These are phyloP conservation scores for Bovichtus variegatus DNA, from an alignment of 2,797 vertebrate species.

Conservation along the genomic window DNA sequence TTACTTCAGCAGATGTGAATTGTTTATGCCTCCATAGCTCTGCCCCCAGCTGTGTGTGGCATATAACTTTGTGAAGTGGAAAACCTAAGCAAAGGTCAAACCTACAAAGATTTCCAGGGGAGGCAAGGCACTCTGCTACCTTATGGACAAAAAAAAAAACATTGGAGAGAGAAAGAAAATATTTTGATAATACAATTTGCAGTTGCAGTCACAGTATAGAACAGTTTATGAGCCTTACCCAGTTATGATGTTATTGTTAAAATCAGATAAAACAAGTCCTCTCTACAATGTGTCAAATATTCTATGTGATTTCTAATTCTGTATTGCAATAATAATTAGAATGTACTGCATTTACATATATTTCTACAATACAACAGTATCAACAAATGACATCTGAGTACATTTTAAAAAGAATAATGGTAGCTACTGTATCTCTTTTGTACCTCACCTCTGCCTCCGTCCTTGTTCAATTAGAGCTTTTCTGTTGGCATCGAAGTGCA, in stretches of 20 bases:
- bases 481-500: constrained; percentile 17
- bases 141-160: not conserved
- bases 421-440: not conserved
- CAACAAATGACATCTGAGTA: not conserved
- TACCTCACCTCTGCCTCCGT: constrained; percentile 16
- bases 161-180: not conserved
- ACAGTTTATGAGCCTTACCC: not conserved
- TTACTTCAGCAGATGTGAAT: not conserved
- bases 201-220: not conserved
- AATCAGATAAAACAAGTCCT: not conserved
- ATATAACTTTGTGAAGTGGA: not conserved
- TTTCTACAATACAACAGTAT: no score
- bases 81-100: not conserved
- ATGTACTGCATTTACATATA: not conserved
- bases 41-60: not conserved
- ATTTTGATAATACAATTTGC: not conserved
- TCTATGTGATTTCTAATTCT: not conserved
- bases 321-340: not conserved
- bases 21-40: not conserved
- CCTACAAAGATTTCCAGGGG: not conserved
- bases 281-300: not conserved
- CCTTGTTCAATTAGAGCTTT: not conserved
- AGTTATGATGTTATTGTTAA: not conserved
- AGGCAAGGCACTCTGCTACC: not conserved
- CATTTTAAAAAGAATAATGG: not conserved